A percentile compares a stretch with the other conserved stretches of the same genome.
Evolutionary conservation across 2,888 invertebrate species (phyloP).

Genomic region (Macaria liturata): DNA sequence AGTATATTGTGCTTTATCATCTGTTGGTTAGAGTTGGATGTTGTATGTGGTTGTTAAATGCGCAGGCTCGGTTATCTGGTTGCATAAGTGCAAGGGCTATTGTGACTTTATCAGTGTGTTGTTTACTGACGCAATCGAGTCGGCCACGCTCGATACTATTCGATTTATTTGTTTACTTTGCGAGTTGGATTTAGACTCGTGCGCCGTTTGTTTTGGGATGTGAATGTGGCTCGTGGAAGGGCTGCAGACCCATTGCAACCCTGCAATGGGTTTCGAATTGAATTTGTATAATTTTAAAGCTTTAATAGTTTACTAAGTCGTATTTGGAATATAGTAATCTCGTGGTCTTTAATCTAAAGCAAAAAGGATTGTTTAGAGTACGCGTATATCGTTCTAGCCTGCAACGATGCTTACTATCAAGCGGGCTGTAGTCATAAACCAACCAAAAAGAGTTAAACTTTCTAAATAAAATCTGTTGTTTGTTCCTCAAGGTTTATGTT

Average conservation of each 20-base stretch:
- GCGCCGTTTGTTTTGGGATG: not conserved
- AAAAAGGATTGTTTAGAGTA: not conserved
- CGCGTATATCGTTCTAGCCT: no score
- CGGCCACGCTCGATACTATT: constrained; percentile 27
- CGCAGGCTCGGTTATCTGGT: constrained; percentile 66
- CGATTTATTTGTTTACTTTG: constrained; percentile 20
- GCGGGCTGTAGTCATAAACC: no score
- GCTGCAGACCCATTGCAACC: no score
- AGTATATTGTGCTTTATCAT: constrained; percentile 42
- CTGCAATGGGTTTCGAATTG: not conserved
- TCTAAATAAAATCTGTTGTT: not conserved
- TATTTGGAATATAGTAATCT: not conserved
- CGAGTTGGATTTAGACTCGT: constrained; percentile 15
- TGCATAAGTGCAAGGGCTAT: constrained; percentile 71
- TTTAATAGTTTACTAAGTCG: not conserved
- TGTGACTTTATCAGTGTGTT: constrained; percentile 63
- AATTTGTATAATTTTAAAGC: not conserved
- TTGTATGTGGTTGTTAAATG: constrained; percentile 46
- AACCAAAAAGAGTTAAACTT: not conserved
- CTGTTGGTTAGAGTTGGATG: constrained; percentile 38
- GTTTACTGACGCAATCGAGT: constrained; percentile 56
- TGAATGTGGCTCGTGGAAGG: not conserved
- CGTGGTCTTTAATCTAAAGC: not conserved
- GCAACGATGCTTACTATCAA: no score
- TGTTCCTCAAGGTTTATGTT: not conserved